Conservation (phyloP, 2,797 vertebrate genomes). For the Cephalopachus bancanus region DNA sequence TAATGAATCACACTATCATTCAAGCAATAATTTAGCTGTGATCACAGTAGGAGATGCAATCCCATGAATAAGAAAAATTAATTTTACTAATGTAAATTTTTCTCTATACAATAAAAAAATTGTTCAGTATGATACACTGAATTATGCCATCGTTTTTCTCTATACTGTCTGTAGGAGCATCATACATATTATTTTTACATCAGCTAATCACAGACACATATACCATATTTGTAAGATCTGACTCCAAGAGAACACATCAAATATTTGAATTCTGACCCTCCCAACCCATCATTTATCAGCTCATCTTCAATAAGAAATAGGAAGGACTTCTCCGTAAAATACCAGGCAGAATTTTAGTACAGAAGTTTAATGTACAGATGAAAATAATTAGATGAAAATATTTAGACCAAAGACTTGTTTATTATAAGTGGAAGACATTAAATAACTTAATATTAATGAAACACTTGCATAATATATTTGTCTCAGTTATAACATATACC, state of each 20-base stretch:
- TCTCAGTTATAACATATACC: neutral
- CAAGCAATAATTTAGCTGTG: conserved; percentile 24
- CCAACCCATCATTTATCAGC: neutral
- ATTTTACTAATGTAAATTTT: neutral
- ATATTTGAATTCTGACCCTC: neutral
- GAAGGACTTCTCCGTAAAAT: neutral
- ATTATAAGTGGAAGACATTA: neutral
- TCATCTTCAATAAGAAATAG: neutral
- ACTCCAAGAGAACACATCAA: neutral
- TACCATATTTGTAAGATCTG: neutral
- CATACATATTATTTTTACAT: neutral
- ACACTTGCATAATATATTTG: neutral
- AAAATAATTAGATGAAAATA: neutral
- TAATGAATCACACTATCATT: conserved; percentile 10
- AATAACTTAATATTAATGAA: neutral
- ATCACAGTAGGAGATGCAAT: neutral
- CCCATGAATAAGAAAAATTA: conserved; percentile 16
- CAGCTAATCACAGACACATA: neutral
- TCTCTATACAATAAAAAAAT: neutral
- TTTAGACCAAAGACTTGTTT: neutral
- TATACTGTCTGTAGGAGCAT: neutral
- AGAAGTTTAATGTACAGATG: neutral
- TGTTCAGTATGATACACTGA: neutral
- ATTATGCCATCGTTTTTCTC: neutral
- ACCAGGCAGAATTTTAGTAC: neutral